These are phyloP conservation scores for Protodeltote pygarga DNA, from an alignment of 2,888 invertebrate genomes.

Conservation along the genomic window DNA sequence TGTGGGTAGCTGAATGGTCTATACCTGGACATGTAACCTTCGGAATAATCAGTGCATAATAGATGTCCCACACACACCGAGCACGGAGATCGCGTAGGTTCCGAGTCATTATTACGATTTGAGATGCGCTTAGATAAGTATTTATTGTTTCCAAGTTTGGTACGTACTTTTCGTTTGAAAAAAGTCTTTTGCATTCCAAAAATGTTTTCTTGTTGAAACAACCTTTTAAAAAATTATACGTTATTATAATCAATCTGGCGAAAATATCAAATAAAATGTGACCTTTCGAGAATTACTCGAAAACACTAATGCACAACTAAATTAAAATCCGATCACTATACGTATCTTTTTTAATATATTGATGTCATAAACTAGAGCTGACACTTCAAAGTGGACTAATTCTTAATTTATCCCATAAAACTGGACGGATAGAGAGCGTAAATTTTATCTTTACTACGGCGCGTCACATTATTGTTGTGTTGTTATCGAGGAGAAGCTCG, in stretches of 20 bases:
- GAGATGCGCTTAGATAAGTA: constrained; percentile 22
- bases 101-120: constrained; percentile 21
- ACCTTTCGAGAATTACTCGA: background rate
- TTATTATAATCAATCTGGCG: too few relatives aligned
- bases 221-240: too few relatives aligned
- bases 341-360: constrained; percentile 1
- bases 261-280: background rate
- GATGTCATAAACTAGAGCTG: constrained; percentile 32
- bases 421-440: constrained; percentile 19
- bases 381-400: constrained; percentile 39
- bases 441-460: constrained; percentile 37
- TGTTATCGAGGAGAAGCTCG: constrained; percentile 1
- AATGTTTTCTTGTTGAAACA: too few relatives aligned
- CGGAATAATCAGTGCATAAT: constrained; percentile 56
- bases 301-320: background rate
- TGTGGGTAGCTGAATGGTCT: constrained; percentile 67
- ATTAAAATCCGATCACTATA: background rate
- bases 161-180: background rate
- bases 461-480: constrained; percentile 13
- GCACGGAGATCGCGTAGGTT: constrained; percentile 62
- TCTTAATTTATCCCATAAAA: constrained; percentile 25
- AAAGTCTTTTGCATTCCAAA: background rate
- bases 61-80: constrained; percentile 67
- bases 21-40: constrained; percentile 63
- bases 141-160: constrained; percentile 11